Evolutionary conservation across 2,888 invertebrate genomes (phyloP).

Genomic region (Chrysina gloriosa): DNA sequence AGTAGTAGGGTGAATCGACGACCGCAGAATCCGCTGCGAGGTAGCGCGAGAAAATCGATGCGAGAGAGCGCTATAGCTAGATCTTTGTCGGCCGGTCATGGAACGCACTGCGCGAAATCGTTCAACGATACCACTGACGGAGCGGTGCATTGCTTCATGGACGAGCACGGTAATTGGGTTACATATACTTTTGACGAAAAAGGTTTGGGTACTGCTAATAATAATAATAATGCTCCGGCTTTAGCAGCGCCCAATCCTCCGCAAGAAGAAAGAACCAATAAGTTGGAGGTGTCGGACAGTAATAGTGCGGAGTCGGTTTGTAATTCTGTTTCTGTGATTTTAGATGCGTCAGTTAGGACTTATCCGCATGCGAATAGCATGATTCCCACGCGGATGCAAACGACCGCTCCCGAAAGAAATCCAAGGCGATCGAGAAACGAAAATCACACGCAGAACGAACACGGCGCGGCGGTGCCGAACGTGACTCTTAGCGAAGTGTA

Average conservation of each 20-base stretch:
- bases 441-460: slow-evolving; percentile 4
- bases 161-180: slow-evolving; percentile 88
- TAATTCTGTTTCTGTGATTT: slow-evolving; percentile 65
- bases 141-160: slow-evolving; percentile 87
- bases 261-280: slow-evolving; percentile 30
- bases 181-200: slow-evolving; percentile 89
- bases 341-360: slow-evolving; percentile 49
- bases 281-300: slow-evolving; percentile 58
- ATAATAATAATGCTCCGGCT: slow-evolving; percentile 1
- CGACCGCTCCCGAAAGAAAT: background rate
- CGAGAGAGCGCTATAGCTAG: slow-evolving; percentile 63
- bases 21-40: slow-evolving; percentile 59
- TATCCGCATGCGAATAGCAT: slow-evolving; percentile 44
- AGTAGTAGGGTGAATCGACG: slow-evolving; percentile 57
- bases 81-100: slow-evolving; percentile 63
- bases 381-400: slow-evolving; percentile 44
- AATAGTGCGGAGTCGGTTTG: slow-evolving; percentile 64
- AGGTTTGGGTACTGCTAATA: slow-evolving; percentile 66
- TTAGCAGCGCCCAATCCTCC: slow-evolving; percentile 14
- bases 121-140: slow-evolving; percentile 87
- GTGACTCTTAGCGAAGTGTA: slow-evolving; percentile 35
- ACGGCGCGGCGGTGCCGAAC: background rate
- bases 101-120: slow-evolving; percentile 79
- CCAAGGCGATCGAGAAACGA: slow-evolving; percentile 3
- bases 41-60: slow-evolving; percentile 46